Evolutionary conservation across 2,113 vertebrate species (phyloP).

Genomic region (Noctilio leporinus): DNA sequence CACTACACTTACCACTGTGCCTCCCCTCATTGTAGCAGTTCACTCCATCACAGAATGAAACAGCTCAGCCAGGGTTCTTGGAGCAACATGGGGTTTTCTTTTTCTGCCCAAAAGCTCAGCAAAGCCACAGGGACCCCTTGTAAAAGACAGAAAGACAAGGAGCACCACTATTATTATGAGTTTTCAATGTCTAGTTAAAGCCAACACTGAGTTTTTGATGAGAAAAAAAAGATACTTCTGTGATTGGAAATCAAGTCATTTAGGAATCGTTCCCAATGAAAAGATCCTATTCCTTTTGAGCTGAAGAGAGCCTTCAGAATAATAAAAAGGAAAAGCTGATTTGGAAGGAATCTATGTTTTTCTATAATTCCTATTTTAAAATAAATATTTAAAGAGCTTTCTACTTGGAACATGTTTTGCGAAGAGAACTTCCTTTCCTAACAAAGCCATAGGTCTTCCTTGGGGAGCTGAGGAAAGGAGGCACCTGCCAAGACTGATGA

Average conservation of each 20-base stretch:
- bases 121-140: background rate
- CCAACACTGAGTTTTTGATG: background rate
- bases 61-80: background rate
- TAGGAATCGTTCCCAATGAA: background rate
- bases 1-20: rapidly evolving
- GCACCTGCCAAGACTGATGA: background rate
- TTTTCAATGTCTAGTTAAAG: background rate
- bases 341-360: background rate
- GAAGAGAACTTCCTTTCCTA: background rate
- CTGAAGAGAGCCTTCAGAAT: background rate
- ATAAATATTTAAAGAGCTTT: constrained; percentile 38
- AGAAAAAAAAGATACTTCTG: background rate
- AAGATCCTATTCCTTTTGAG: background rate
- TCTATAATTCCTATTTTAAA: constrained; percentile 28
- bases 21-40: background rate
- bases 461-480: background rate
- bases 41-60: background rate
- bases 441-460: background rate
- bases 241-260: background rate
- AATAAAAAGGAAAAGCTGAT: background rate
- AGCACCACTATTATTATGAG: background rate
- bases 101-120: background rate
- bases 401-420: background rate
- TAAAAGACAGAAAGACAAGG: background rate
- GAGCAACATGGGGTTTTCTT: background rate